Conservation (phyloP, 2,797 vertebrate species). For the Trachops cirrhosus region DNA sequence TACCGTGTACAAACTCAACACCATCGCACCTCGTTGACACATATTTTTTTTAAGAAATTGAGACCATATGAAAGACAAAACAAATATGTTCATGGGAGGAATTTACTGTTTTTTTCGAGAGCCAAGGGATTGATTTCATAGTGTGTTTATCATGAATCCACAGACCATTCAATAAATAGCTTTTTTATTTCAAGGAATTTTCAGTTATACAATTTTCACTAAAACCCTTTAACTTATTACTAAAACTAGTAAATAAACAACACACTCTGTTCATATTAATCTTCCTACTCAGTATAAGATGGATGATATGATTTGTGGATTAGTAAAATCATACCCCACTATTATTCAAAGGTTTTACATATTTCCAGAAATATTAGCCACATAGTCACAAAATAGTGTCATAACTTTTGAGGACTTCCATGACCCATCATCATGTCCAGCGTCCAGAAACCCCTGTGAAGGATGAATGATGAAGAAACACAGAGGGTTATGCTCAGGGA, state of each 20-base stretch:
- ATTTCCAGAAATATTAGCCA: background rate
- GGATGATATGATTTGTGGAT: background rate
- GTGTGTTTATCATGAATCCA: background rate
- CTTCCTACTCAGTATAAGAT: background rate
- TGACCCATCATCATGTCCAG: accelerated
- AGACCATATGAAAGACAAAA: conserved; percentile 17
- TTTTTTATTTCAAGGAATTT: background rate
- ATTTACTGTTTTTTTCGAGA: background rate
- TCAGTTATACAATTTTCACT: background rate
- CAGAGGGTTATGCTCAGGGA: accelerated
- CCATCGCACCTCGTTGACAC: background rate
- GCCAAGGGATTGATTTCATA: background rate
- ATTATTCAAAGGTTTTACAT: background rate
- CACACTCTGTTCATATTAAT: background rate
- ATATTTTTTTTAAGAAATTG: conserved; percentile 2
- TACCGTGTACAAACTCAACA: conserved; percentile 35
- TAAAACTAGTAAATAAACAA: background rate
- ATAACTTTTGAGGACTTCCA: background rate
- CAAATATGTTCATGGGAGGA: conserved; percentile 10
- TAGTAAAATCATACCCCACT: background rate
- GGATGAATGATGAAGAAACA: too few species aligned
- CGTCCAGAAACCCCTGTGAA: background rate
- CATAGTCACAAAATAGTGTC: background rate
- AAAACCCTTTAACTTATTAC: background rate
- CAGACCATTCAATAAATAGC: background rate